These are phyloP conservation scores for Mongoloraphidia duomilia DNA, from an alignment of 2,888 invertebrate species.

Conservation along the genomic window DNA sequence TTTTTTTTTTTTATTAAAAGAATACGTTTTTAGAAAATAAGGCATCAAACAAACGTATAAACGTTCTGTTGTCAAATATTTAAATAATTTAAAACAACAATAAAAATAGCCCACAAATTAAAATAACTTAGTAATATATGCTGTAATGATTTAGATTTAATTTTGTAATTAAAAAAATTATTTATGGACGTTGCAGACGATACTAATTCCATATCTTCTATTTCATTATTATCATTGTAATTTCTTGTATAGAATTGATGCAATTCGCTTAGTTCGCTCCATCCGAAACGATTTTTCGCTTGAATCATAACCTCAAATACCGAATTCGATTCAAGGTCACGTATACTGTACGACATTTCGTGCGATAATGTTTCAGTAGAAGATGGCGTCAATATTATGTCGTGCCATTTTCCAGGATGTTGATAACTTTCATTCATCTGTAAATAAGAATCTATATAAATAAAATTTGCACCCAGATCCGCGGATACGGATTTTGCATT, in stretches of 20 bases:
- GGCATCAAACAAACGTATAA: too few species aligned
- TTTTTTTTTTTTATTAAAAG: too few species aligned
- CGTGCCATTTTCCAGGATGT: conserved; percentile 37
- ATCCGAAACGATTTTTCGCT: conserved; percentile 40
- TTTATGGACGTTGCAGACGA: neutral
- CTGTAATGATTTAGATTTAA: too few species aligned
- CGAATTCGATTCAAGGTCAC: conserved; percentile 34
- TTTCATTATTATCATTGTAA: neutral
- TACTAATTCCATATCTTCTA: neutral
- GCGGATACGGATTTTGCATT: too few species aligned
- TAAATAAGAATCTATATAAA: conserved; percentile 6
- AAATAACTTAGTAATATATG: too few species aligned
- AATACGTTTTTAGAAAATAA: too few species aligned
- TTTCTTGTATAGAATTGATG: conserved; percentile 35
- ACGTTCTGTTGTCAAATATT: too few species aligned
- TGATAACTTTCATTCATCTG: conserved; percentile 36
- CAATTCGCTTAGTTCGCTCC: conserved; percentile 37
- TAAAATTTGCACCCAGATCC: too few species aligned
- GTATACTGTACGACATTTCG: conserved; percentile 32
- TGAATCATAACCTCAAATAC: conserved; percentile 41
- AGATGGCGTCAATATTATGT: conserved; percentile 30
- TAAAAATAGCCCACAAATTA: too few species aligned
- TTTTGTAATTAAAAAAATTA: too few species aligned
- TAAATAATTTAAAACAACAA: too few species aligned
- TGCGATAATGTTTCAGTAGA: conserved; percentile 23